Percentiles rank a stretch among this genome's conserved stretches.
These are phyloP conservation scores for Anorthoa munda DNA, from an alignment of 2,888 invertebrate species.

Conservation along the genomic window DNA sequence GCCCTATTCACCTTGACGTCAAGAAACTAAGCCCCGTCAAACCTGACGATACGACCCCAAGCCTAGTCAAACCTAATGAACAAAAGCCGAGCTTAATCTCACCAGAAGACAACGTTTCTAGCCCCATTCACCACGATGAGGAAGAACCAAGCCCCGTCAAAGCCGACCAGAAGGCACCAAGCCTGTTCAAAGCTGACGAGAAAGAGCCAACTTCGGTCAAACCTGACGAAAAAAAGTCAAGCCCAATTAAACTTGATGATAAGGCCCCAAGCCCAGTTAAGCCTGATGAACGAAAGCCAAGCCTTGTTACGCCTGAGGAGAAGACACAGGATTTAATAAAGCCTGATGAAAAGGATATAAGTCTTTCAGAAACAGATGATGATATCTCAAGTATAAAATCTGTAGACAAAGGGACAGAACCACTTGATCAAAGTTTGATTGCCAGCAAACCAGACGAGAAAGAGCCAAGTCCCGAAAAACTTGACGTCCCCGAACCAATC, in stretches of 20 bases:
- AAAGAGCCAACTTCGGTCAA: conserved; percentile 31
- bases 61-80: neutral
- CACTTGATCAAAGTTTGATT: neutral
- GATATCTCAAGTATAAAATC: conserved; percentile 3
- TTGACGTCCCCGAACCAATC: too few relatives aligned
- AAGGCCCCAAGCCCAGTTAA: neutral
- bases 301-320: neutral
- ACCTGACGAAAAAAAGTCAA: conserved; percentile 14
- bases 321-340: conserved; percentile 2
- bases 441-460: neutral
- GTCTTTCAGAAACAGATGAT: conserved; percentile 11
- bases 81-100: conserved; percentile 25
- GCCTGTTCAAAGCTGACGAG: neutral
- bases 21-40: conserved; percentile 32
- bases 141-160: neutral
- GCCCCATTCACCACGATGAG: neutral
- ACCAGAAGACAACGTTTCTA: neutral
- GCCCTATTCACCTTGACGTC: neutral
- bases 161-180: neutral
- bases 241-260: conserved; percentile 8
- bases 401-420: neutral
- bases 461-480: neutral
- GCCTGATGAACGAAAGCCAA: neutral
- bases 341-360: conserved; percentile 7
- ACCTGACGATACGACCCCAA: conserved; percentile 27